Percentiles rank a stretch among this genome's conserved stretches.
Conservation (phyloP, 1,140 invertebrate genomes). For the Pogonomyrmex californicus region DNA sequence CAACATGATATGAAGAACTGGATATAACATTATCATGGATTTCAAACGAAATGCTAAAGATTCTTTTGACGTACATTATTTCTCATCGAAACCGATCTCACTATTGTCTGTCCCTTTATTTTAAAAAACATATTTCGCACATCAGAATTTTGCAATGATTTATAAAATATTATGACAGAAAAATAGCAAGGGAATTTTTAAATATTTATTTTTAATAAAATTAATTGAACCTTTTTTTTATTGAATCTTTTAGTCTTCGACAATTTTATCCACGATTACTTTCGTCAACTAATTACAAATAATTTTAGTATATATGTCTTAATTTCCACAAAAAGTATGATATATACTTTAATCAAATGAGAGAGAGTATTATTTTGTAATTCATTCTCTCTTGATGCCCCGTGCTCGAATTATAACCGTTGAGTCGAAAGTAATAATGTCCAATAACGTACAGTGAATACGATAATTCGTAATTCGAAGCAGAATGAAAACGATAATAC, state of each 20-base stretch:
- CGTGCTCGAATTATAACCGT: slow-evolving; percentile 33
- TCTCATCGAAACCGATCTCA: neutral
- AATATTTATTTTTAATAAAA: neutral
- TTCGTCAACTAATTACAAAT: neutral
- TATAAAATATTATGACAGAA: neutral
- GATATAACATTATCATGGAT: slow-evolving; percentile 13
- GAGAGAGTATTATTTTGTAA: slow-evolving; percentile 7
- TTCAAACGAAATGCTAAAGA: slow-evolving; percentile 58
- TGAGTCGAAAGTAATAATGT: slow-evolving; percentile 43
- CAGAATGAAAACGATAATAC: slow-evolving; percentile 28
- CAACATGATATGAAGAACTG: slow-evolving; percentile 31
- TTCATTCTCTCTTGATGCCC: neutral
- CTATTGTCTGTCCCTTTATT: neutral
- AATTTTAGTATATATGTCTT: neutral
- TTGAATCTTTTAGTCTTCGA: neutral
- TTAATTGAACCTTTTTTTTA: neutral
- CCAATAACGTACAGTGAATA: slow-evolving; percentile 31
- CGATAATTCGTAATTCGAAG: slow-evolving; percentile 48
- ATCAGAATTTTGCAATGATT: neutral
- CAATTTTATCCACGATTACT: neutral
- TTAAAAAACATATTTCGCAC: neutral
- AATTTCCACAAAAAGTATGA: neutral
- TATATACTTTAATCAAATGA: neutral
- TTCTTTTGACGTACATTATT: neutral
- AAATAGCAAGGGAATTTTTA: neutral